Base-by-base conservation (phyloP, 2,888 invertebrate genomes). In the Lepidonotus clava region DNA sequence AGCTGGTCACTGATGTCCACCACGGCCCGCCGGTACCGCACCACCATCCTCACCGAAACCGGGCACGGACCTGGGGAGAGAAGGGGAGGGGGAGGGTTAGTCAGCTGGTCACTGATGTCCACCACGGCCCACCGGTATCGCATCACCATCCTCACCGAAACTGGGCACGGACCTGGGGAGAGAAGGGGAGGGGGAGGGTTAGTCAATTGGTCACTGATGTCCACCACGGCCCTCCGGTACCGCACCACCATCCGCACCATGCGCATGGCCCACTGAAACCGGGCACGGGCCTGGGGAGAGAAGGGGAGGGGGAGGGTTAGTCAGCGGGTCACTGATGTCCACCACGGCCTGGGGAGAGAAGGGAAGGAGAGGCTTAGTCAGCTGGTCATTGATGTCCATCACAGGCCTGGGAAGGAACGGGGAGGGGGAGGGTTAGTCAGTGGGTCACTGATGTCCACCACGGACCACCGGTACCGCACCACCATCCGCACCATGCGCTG, bases 121-220 rank as follows among this genome's bases (percentile, higher is more conserved):
- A 90, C 88, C 71, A 93, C 92, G n/a, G 84, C 89, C 14, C 84
- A 36, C 56, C 90, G 84, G 85, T 90, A 87, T 0, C 90, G 89
- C 40, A 90, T 86, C 0, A 91, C 46, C 67, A 67, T 14, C n/a
- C 46, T 34, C 84, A 11, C 34, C 34, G 66, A 24, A 86, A 84
- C 18, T 34, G 41, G 67, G 24, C 56, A 6, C 21, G 83, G 5
- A 32, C 41, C 83, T 83, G 83, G n/a, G n/a, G n/a, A n/a, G n/a
- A n/a, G n/a, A n/a, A n/a, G n/a, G n/a, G n/a, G n/a, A n/a, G n/a
- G n/a, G n/a, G n/a, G n/a, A n/a, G n/a, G n/a, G n/a, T n/a, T n/a
- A 4, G 92, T 92, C 86, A 88, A 88, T 14, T 85, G 86, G 46
- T 87, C 87, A 85, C 92, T 92, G 84, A 91, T 89, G n/a, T 88